A percentile compares a stretch with the other conserved stretches of the same genome.
Evolutionary conservation across 2,797 vertebrate species (phyloP).

Genomic region (Siniperca undulata): DNA sequence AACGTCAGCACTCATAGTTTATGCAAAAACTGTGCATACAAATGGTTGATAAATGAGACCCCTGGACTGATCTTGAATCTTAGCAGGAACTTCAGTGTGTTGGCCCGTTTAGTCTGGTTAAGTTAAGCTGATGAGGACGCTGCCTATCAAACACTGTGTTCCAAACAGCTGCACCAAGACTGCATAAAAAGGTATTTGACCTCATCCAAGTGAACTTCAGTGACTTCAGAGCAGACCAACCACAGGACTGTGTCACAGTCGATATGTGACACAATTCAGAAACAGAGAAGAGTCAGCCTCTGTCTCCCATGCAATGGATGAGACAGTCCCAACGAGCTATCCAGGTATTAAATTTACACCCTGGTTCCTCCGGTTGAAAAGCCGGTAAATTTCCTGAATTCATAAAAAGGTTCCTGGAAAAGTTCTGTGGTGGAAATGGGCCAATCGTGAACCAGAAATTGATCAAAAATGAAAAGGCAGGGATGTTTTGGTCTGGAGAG

Average conservation of each 20-base stretch:
- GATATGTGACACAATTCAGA: background rate
- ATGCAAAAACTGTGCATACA: background rate
- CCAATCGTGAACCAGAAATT: background rate
- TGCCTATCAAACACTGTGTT: background rate
- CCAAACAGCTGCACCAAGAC: background rate
- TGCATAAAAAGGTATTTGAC: background rate
- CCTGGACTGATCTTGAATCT: background rate
- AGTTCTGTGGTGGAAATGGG: background rate
- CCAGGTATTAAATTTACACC: background rate
- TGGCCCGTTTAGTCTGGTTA: background rate
- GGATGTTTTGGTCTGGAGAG: background rate
- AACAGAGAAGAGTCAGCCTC: background rate
- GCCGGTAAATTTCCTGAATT: background rate
- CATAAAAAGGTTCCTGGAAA: background rate
- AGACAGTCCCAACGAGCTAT: background rate
- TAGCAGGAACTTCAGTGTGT: background rate
- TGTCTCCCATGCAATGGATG: background rate
- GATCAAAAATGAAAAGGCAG: background rate
- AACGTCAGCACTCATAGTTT: background rate
- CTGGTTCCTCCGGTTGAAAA: background rate
- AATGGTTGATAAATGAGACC: too few species aligned
- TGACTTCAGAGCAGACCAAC: conserved; percentile 44
- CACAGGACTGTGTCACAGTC: conserved; percentile 22
- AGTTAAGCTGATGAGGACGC: background rate
- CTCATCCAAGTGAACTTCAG: background rate